Base-by-base conservation (phyloP, 2,888 invertebrate genomes). In the Stenchaetothrips biformis region DNA sequence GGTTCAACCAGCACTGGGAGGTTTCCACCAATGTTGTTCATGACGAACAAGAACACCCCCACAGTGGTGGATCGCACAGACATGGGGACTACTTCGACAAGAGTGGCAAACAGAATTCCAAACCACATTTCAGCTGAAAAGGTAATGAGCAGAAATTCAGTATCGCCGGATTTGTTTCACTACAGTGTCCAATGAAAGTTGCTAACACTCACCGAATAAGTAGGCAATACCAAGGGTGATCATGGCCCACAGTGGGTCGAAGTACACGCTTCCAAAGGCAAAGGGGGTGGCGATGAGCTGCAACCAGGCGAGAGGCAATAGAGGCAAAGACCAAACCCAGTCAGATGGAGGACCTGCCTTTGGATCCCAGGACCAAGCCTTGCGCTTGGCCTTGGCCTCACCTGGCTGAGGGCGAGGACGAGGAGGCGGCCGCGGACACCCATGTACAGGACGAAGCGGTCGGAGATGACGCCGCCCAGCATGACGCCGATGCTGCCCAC, bases 1-100 rank as follows among this genome's bases (percentile, higher is more conserved):
- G 95, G 95, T 86, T 95, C 95, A 2, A 96, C 94, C 11, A 95
- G 88, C 84, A 96, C 95, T 48, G 96, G 96, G 84, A 96, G 88
- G 87, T 96, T 96, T 59, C 96, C 96, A 8, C 96, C 96, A 82
- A 96, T 92, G 87, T 96, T 96, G 88, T 96, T 96, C 94, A 96
- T 96, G 2, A 96, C 94, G 87, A 96, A 96, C 67, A 96, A 89
- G 86, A 96, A 96, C 53, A 95, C 91, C 0, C 95, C 96, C 18
- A 96, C 92, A 0, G 95, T 94, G 67, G 95, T 95, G 7, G 95
- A 95, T 79, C 96, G 90, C 18, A 95, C 91, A 8, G 92, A 90
- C 78, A 94, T 85, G 0, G 95, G 95, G 1, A 96, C 95, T 82
- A 96, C 94, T 88, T 96, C 96, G 0, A 96, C 95, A 2, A 96